A percentile compares a stretch with the other conserved stretches of the same genome.
Evolutionary conservation across 1,140 invertebrate species (phyloP).

Genomic region (Amyelois transitella): DNA sequence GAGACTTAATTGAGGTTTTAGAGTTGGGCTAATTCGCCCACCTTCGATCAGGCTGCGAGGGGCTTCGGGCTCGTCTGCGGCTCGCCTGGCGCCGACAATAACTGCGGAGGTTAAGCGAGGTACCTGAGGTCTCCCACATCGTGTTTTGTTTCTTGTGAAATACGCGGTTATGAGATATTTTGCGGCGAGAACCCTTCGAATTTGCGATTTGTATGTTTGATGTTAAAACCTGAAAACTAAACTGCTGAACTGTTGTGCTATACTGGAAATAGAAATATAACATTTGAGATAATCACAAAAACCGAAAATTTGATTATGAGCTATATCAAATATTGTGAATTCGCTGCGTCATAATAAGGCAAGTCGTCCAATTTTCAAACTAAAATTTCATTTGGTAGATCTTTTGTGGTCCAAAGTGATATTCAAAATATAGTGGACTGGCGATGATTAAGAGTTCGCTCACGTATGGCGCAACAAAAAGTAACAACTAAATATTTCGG

Average conservation of each 20-base stretch:
- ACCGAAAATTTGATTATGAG: too few species aligned
- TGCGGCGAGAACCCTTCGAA: neutral
- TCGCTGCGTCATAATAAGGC: too few species aligned
- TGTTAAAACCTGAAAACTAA: neutral
- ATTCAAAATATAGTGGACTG: constrained; percentile 27
- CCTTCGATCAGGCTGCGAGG: constrained; percentile 54
- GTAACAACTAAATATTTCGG: constrained; percentile 72
- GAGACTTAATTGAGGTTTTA: constrained; percentile 73
- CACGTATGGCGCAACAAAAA: constrained; percentile 68
- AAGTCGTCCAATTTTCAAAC: too few species aligned
- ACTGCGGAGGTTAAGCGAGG: constrained; percentile 26
- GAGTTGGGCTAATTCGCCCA: constrained; percentile 70
- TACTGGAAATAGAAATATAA: too few species aligned
- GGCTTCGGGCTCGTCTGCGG: constrained; percentile 56
- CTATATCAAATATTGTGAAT: too few species aligned
- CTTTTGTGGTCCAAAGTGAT: neutral
- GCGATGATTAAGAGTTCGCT: constrained; percentile 54
- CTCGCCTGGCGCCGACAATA: constrained; percentile 40
- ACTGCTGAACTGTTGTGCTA: too few species aligned
- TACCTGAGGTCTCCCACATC: constrained; percentile 37
- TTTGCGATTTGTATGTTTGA: neutral
- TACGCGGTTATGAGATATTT: neutral
- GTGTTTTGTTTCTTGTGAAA: constrained; percentile 34
- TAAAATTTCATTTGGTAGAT: neutral
- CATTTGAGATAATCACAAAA: too few species aligned